A percentile compares a stretch with the other conserved stretches of the same genome.
Evolutionary conservation across 2,888 invertebrate genomes (phyloP).

Genomic region (Drosophila kuntzei): DNA sequence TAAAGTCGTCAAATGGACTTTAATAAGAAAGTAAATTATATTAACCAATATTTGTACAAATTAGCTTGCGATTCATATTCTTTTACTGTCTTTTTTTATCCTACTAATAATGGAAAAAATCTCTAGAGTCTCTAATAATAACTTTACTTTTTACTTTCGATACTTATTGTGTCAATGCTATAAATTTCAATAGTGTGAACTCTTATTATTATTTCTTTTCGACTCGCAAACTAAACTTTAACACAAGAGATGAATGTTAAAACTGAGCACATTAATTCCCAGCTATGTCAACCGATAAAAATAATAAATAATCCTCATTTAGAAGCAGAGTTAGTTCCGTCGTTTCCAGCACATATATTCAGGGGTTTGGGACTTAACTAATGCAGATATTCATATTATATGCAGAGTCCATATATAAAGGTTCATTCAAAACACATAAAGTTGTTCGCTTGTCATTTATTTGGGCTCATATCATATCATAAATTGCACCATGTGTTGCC

Average conservation of each 20-base stretch:
- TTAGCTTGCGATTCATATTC: not conserved
- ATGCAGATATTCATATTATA: not conserved
- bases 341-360: slow-evolving; percentile 64
- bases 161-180: too few species aligned
- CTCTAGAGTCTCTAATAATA: not conserved
- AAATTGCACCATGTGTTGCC: slow-evolving; percentile 73
- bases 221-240: too few species aligned
- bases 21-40: not conserved
- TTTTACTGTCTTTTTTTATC: too few species aligned
- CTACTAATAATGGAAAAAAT: not conserved
- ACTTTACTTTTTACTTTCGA: not conserved
- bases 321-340: slow-evolving; percentile 26
- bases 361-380: slow-evolving; percentile 15
- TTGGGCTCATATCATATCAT: slow-evolving; percentile 55
- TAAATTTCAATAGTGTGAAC: too few species aligned
- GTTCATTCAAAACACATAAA: slow-evolving; percentile 68
- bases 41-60: not conserved
- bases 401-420: slow-evolving; percentile 17
- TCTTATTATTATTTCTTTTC: too few species aligned
- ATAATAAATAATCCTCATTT: slow-evolving; percentile 35
- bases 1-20: not conserved
- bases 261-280: slow-evolving; percentile 3
- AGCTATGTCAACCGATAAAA: slow-evolving; percentile 6
- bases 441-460: slow-evolving; percentile 54
- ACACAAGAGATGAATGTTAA: not conserved